Evolutionary conservation across 2,113 vertebrate genomes (phyloP).

Genomic region (Oncorhynchus masou): DNA sequence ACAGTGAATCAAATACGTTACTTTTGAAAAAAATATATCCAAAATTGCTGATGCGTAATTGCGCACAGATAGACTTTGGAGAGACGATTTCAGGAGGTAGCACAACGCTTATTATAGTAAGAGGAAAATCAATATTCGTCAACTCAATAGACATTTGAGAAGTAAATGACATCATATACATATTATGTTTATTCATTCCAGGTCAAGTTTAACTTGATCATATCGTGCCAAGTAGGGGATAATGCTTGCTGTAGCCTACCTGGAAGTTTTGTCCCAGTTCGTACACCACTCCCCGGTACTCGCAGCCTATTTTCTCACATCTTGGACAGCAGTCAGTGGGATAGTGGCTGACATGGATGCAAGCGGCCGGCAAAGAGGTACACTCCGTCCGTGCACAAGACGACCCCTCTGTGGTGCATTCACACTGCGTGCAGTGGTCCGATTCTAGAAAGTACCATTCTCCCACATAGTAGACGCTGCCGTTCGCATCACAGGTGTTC

Average conservation of each 20-base stretch:
- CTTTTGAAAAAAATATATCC: background rate
- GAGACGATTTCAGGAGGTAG: background rate
- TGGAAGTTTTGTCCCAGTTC: slow-evolving; percentile 78
- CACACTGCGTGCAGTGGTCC: slow-evolving; percentile 81
- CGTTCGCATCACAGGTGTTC: slow-evolving; percentile 78
- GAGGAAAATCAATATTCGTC: too few relatives aligned
- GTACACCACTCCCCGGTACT: slow-evolving; percentile 79
- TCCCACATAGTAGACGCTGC: slow-evolving; percentile 78
- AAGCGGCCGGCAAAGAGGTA: slow-evolving; percentile 77
- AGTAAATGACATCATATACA: background rate
- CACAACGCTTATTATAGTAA: background rate
- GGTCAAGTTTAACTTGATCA: background rate
- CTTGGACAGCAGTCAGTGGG: slow-evolving; percentile 82
- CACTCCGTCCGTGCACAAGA: slow-evolving; percentile 77
- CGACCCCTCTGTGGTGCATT: slow-evolving; percentile 77
- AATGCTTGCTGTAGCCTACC: slow-evolving; percentile 53
- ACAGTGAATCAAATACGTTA: too few relatives aligned
- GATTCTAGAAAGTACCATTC: slow-evolving; percentile 83
- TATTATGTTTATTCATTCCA: background rate
- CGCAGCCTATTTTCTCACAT: slow-evolving; percentile 82
- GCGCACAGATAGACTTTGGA: background rate
- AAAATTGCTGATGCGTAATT: background rate
- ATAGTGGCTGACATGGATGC: slow-evolving; percentile 85
- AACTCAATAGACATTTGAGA: background rate
- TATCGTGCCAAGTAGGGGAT: background rate